Evolutionary conservation across 2,888 invertebrate genomes (phyloP), one percentile per base, ranked within the genome.

Genomic region (Sesia apiformis): DNA sequence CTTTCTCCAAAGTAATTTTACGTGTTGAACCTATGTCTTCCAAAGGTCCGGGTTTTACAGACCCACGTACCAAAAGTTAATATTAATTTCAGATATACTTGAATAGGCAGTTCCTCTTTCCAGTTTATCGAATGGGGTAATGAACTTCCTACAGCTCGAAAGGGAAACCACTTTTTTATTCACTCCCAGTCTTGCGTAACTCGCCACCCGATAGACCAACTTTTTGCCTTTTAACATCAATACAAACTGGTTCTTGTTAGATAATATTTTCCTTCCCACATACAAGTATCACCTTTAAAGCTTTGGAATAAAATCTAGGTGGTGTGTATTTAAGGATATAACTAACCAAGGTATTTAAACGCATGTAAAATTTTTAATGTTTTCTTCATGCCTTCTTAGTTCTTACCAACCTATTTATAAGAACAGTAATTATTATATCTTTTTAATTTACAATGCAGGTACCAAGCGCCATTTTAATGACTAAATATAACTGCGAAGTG

Each of bases 151-250:
- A 79, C 74, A 74, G 68, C 76, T 78, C 70, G 74, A 81, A 80
- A 84, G 80, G 79, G 82, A 82, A 82, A 80, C 79, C 62, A 67
- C 71, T 84, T 84, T 23, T 85, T 86, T 86, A 76, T 76, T 63
- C 60, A 68, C 66, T 59, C 66, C 72, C 72, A 69, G 67, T 83
- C 84, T 85, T 88, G 88, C 84, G 83, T 86, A 88, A 87, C 87
- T 76, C 60, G 82, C 73, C 69, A 66, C 68, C 67, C 63, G 69
- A 73, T 70, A 70, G 63, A 66, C 66, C 72, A 67, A 76, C 72
- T 83, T 81, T 84, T 81, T 82, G 70, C 76, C 73, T 70, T 76
- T 75, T 23, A 23, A 78, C 78, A 73, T 69, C 73, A 71, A 63
- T 59, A 63, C 65, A 67, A 69, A 72, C 70, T 56, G 62, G 69